Evolutionary conservation across 2,113 vertebrate genomes (phyloP), one percentile per base, ranked within the genome.

Genomic region (Aspidoscelis tigris): DNA sequence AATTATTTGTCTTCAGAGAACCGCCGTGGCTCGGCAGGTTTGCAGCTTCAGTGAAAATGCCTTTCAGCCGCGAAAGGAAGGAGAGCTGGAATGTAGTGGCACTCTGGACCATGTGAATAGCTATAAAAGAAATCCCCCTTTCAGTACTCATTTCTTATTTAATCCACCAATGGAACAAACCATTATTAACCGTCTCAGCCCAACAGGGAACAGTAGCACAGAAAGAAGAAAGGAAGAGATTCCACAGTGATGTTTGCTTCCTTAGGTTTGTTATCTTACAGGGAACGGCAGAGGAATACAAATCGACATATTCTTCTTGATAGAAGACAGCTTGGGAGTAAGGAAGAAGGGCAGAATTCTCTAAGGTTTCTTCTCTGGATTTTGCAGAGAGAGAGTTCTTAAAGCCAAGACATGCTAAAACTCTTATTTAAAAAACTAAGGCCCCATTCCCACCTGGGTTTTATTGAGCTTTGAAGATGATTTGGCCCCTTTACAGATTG

Each of bases 181-280:
- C 86, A 76, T 66, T 88, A 90, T 94, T 94, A 94, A 86, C 87
- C 92, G 91, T 93, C 61, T 0, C 85, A 78, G 90, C 88, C 87
- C 91, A 91, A 87, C 82, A 85, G 88, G 87, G 84, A 87, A 88
- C 0, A 10, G 87, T 88, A 88, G 83, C 39, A 90, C 92, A 92
- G 89, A 92, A 93, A 91, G 89, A 69, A 90, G 83, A 81, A 58
- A 65, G 82, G 86, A 88, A 85, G 83, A 18, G 18, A 84, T 87
- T 86, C 85, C 90, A 90, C 90, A 92, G 89, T 91, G 89, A 94
- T 93, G 90, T 88, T 92, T 87, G 88, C 39, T 73, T 87, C 90
- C 87, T 88, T 91, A 87, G 92, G 83, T 91, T 92, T 91, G 88
- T 91, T 94, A 91, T 93, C 92, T 89, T 91, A 85, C 86, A 86